phyloP scores from a whole-genome alignment of 2,797 vertebrate species.

The Chelmon rostratus region DNA sequence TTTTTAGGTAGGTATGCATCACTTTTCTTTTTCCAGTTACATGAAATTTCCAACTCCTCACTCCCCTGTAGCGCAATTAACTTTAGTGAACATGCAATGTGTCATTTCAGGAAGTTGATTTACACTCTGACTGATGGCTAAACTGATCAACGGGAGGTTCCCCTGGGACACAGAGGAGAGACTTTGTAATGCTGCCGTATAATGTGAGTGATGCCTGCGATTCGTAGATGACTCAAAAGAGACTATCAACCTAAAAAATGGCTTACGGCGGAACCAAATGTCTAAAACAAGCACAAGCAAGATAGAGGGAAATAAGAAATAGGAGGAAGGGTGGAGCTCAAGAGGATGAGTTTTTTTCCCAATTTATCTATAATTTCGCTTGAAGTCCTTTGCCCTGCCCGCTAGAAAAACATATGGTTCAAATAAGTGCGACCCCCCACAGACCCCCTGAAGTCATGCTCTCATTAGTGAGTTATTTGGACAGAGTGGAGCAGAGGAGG shows the following conservation, averaged over 20 bases:
- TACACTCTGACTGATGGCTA: conserved; percentile 31
- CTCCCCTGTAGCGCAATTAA: conserved; percentile 50
- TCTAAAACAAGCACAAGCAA: conserved; percentile 16
- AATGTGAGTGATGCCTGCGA: conserved; percentile 48
- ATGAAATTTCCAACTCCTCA: conserved; percentile 72
- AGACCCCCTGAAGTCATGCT: conserved; percentile 71
- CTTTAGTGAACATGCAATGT: conserved; percentile 51
- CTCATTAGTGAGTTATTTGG: conserved; percentile 81
- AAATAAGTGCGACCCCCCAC: conserved; percentile 74
- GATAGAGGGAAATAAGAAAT: conserved; percentile 34
- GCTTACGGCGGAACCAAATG: conserved; percentile 20
- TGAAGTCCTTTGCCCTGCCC: conserved; percentile 58
- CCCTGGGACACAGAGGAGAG: conserved; percentile 10
- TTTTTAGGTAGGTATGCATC: conserved; percentile 76
- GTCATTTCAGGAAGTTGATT: conserved; percentile 58
- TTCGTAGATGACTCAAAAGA: conserved; percentile 56
- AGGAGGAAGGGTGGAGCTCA: conserved; percentile 56
- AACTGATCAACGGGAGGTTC: conserved; percentile 37
- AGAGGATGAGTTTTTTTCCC: conserved; percentile 47
- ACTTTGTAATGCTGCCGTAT: conserved; percentile 19
- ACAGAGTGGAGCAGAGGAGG: conserved; percentile 52
- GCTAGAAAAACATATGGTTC: conserved; percentile 81
- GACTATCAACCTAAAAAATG: background rate
- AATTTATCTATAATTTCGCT: conserved; percentile 75
- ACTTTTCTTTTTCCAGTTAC: conserved; percentile 77